Evolutionary conservation across 2,797 vertebrate genomes (phyloP).

Genomic region (Erithacus rubecula): DNA sequence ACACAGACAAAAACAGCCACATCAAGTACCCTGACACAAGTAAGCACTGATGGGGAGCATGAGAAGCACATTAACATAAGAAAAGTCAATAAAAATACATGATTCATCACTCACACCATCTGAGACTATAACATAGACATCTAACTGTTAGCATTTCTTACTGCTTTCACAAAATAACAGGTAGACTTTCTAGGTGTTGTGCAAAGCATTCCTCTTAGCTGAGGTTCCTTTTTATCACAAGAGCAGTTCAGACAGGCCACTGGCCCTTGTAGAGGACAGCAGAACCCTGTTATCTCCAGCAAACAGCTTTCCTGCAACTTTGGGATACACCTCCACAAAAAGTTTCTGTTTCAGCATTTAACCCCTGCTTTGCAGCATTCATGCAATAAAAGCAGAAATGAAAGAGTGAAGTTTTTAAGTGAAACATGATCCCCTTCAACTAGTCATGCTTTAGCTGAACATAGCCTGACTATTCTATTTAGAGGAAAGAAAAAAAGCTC

Average conservation of each 20-base stretch:
- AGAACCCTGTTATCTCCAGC: conserved; percentile 41
- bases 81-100: neutral
- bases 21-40: neutral
- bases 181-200: neutral
- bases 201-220: neutral
- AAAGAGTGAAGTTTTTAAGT: neutral
- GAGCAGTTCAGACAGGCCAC: neutral
- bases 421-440: neutral
- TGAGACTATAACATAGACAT: neutral
- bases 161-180: neutral
- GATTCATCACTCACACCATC: neutral
- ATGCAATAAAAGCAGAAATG: neutral
- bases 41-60: neutral
- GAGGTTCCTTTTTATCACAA: neutral
- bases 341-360: neutral
- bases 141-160: neutral
- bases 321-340: neutral
- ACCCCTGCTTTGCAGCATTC: neutral
- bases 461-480: neutral
- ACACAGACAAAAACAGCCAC: neutral
- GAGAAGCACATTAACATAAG: neutral
- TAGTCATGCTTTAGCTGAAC: neutral
- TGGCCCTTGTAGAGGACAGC: neutral
- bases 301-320: conserved; percentile 17
- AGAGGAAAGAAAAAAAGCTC: neutral